A percentile compares a stretch with the other conserved stretches of the same genome.
phyloP scores from a whole-genome alignment of 1,140 invertebrate genomes.

The Notospermus geniculatus region DNA sequence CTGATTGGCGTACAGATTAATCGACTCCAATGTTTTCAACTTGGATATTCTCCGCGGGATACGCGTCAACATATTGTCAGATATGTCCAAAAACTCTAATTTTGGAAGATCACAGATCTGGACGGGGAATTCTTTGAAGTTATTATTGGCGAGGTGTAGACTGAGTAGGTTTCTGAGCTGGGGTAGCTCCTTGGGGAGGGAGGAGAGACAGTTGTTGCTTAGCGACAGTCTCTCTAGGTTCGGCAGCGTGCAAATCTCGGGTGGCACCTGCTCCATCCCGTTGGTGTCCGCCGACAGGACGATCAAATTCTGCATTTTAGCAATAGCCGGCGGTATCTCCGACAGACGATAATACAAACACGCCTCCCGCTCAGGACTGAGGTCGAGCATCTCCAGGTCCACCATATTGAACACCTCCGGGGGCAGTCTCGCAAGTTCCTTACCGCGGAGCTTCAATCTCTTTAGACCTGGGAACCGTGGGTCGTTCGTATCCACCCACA shows the following conservation, averaged over 20 bases:
- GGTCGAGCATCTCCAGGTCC: constrained; percentile 54
- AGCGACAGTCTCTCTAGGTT: constrained; percentile 51
- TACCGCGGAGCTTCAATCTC: constrained; percentile 49
- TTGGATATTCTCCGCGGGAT: constrained; percentile 46
- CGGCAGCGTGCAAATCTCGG: constrained; percentile 41
- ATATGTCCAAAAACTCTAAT: constrained; percentile 53
- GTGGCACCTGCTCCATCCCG: constrained; percentile 44
- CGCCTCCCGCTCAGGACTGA: constrained; percentile 53
- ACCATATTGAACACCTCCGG: constrained; percentile 43
- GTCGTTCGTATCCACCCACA: constrained; percentile 48
- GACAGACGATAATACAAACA: constrained; percentile 49
- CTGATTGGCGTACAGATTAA: constrained; percentile 50
- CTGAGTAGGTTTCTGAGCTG: constrained; percentile 47
- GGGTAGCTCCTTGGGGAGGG: constrained; percentile 42
- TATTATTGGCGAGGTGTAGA: constrained; percentile 54
- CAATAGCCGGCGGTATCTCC: constrained; percentile 42
- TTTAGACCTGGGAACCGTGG: constrained; percentile 44
- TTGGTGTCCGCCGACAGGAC: constrained; percentile 56
- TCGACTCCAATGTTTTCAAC: constrained; percentile 44
- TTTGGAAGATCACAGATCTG: constrained; percentile 39
- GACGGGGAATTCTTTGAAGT: constrained; percentile 45
- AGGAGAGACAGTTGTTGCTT: constrained; percentile 50
- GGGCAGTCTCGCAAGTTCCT: constrained; percentile 42
- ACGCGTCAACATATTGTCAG: constrained; percentile 38
- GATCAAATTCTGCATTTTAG: constrained; percentile 45